phyloP scores from a whole-genome alignment of 2,797 vertebrate genomes.

The Acrossocheilus wenchowensis region DNA sequence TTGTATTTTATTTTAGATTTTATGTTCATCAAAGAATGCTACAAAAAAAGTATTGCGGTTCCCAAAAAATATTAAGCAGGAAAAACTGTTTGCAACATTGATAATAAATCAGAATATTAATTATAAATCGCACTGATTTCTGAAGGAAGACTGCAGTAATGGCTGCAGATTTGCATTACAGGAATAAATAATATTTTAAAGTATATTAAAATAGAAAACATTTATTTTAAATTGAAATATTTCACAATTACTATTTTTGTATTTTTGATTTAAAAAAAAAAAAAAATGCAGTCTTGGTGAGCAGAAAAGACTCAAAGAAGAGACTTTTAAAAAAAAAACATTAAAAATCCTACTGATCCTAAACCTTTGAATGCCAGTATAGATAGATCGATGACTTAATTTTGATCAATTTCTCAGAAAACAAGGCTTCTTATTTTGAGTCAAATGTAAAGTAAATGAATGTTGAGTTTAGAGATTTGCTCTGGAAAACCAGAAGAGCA shows the following conservation, averaged over 20 bases:
- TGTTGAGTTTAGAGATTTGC: too few relatives aligned
- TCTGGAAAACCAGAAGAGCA: neutral
- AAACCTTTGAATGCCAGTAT: neutral
- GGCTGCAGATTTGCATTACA: neutral
- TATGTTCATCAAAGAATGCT: neutral
- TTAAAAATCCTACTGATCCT: neutral
- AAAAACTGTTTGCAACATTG: neutral
- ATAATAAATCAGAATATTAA: neutral
- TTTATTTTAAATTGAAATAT: neutral
- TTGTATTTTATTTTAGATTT: neutral
- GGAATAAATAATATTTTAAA: neutral
- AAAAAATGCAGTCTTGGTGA: neutral
- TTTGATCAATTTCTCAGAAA: too few relatives aligned
- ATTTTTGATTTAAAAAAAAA: too few relatives aligned
- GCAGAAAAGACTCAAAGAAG: neutral
- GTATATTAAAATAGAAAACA: neutral
- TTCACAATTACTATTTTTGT: too few relatives aligned
- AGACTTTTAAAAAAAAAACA: neutral
- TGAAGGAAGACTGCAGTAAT: neutral
- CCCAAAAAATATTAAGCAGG: neutral
- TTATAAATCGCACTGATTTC: neutral
- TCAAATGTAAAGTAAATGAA: too few relatives aligned
- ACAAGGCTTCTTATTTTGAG: too few relatives aligned
- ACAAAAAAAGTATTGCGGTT: neutral
- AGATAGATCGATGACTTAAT: too few relatives aligned